Conservation (phyloP, 2,888 invertebrate genomes). For the Synanthedon formicaeformis region DNA sequence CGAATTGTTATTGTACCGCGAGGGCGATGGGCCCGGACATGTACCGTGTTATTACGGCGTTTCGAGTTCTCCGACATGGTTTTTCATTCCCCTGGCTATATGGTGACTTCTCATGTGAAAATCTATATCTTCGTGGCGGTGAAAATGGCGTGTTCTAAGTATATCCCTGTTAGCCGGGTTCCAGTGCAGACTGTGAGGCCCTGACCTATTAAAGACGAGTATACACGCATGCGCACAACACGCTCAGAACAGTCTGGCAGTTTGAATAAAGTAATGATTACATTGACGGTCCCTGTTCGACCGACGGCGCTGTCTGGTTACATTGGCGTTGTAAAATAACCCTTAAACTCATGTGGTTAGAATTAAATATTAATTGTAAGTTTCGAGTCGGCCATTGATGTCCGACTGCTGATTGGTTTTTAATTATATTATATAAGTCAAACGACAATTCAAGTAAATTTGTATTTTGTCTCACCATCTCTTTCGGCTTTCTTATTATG, state of each 20-base stretch:
- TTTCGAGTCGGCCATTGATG: no score
- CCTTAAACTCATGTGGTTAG: no score
- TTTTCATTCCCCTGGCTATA: no score
- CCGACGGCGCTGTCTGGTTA: constrained; percentile 1
- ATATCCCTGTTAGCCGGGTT: constrained; percentile 43
- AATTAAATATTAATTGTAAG: no score
- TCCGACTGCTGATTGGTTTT: no score
- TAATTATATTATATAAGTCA: no score
- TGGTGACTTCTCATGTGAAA: constrained; percentile 1
- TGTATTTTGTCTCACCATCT: no score
- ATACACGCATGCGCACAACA: constrained; percentile 52
- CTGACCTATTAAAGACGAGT: constrained; percentile 53
- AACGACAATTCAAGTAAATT: no score
- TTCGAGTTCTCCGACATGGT: no score
- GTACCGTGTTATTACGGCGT: neutral
- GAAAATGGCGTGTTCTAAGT: constrained; percentile 42
- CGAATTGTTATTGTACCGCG: constrained; percentile 20
- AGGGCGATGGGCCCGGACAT: constrained; percentile 10
- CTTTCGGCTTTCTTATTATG: no score
- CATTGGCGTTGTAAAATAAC: constrained; percentile 22
- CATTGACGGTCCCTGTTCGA: constrained; percentile 31
- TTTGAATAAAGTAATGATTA: constrained; percentile 57
- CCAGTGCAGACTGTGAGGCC: constrained; percentile 57
- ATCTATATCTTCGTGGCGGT: constrained; percentile 12
- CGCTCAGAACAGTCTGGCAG: constrained; percentile 45